phyloP scores from a whole-genome alignment of 2,797 vertebrate species.

The Sebastes elongatus region DNA sequence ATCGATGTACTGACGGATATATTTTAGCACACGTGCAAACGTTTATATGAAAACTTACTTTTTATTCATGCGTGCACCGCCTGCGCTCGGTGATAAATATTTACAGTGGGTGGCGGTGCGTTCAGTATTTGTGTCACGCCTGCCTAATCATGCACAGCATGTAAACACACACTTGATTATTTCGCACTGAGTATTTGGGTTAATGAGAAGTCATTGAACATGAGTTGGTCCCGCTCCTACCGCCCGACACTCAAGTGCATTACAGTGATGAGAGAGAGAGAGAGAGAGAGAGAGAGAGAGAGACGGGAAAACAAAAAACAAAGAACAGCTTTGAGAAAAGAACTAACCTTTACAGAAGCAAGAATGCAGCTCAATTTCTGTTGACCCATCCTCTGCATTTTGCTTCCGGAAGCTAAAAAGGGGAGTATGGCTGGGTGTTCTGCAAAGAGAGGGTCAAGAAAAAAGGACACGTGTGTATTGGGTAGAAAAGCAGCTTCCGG shows the following conservation, averaged over 20 bases:
- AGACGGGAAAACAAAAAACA: slow-evolving; percentile 41
- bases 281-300: slow-evolving; percentile 10
- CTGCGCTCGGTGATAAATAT: slow-evolving; percentile 64
- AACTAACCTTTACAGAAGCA: slow-evolving; percentile 87
- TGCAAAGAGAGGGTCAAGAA: slow-evolving; percentile 84
- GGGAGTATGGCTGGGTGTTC: slow-evolving; percentile 89
- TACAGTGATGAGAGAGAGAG: slow-evolving; percentile 48
- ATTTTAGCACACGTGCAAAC: neutral
- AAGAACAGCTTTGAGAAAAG: slow-evolving; percentile 72
- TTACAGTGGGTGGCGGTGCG: slow-evolving; percentile 63
- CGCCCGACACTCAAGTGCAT: slow-evolving; percentile 51
- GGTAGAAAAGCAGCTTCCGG: slow-evolving; percentile 69
- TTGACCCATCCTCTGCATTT: slow-evolving; percentile 83
- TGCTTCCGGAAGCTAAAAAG: slow-evolving; percentile 87
- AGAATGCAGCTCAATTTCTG: slow-evolving; percentile 84
- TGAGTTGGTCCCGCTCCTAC: slow-evolving; percentile 67
- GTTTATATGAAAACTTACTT: slow-evolving; percentile 25
- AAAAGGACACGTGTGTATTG: slow-evolving; percentile 78
- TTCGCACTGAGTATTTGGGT: slow-evolving; percentile 71
- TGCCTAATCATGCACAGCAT: slow-evolving; percentile 80
- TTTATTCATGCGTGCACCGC: slow-evolving; percentile 40
- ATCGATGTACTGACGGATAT: neutral
- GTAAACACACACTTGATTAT: slow-evolving; percentile 82
- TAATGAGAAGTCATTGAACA: slow-evolving; percentile 79
- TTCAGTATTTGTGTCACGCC: slow-evolving; percentile 74